Evolutionary conservation across 2,888 invertebrate genomes (phyloP).

Genomic region (Scaptomyza reducta): DNA sequence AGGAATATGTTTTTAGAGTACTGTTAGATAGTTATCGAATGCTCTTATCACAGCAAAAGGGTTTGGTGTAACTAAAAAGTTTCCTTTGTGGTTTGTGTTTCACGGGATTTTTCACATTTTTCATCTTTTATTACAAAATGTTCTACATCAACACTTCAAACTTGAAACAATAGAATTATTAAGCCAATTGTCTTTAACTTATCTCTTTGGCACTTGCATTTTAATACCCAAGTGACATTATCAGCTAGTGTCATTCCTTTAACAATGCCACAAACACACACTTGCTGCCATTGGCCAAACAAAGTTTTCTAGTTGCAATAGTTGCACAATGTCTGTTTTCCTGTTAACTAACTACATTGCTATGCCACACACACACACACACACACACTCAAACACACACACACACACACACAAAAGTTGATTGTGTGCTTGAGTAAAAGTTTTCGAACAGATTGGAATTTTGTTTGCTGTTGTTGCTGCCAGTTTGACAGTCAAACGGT

Average conservation of each 20-base stretch:
- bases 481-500: conserved; percentile 21
- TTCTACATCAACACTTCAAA: background rate
- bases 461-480: conserved; percentile 12
- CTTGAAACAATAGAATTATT: background rate
- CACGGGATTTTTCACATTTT: too few relatives aligned
- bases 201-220: background rate
- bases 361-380: background rate
- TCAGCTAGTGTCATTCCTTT: conserved; percentile 24
- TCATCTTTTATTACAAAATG: too few relatives aligned
- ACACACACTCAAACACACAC: background rate
- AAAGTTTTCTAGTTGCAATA: conserved; percentile 13
- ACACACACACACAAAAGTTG: conserved; percentile 12
- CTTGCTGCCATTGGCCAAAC: conserved; percentile 12
- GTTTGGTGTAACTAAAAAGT: too few relatives aligned
- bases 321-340: conserved; percentile 16
- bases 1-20: too few relatives aligned
- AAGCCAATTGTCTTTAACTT: background rate
- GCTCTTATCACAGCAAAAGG: too few relatives aligned
- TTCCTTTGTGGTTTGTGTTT: too few relatives aligned
- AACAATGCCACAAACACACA: conserved; percentile 16
- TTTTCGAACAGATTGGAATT: conserved; percentile 20
- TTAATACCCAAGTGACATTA: background rate
- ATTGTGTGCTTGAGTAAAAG: conserved; percentile 21
- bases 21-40: too few relatives aligned
- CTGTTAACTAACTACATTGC: conserved; percentile 10